Conservation (phyloP, 2,797 vertebrate species). For the Hyperoplus immaculatus region DNA sequence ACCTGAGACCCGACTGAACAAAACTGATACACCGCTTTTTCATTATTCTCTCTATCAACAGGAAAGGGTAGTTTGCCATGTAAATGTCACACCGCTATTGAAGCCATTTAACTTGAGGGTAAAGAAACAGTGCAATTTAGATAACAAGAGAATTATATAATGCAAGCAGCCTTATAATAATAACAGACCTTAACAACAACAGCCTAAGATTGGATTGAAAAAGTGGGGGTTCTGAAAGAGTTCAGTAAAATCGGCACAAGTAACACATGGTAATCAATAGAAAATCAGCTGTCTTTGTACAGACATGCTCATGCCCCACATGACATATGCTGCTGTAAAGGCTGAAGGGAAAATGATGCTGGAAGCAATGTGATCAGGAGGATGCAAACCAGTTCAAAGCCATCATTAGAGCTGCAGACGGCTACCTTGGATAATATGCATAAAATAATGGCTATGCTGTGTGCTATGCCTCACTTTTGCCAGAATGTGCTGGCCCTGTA, state of each 20-base stretch:
- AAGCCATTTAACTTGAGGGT: conserved; percentile 17
- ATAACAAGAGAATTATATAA: conserved; percentile 38
- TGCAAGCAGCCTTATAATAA: conserved; percentile 44
- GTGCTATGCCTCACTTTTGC: conserved; percentile 21
- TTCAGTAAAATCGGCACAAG: conserved; percentile 33
- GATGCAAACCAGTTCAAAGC: conserved; percentile 55
- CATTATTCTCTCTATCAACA: conserved; percentile 23
- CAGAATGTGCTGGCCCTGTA: not conserved
- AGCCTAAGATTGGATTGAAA: conserved; percentile 31
- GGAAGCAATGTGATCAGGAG: conserved; percentile 41
- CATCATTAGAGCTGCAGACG: conserved; percentile 47
- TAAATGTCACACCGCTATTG: conserved; percentile 35
- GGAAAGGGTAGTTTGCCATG: not conserved
- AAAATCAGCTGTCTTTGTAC: conserved; percentile 32
- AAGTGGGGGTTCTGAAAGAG: conserved; percentile 48
- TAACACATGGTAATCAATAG: conserved; percentile 50
- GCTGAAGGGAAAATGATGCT: conserved; percentile 36
- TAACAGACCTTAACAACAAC: conserved; percentile 22
- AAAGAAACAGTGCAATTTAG: conserved; percentile 34
- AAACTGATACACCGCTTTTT: conserved; percentile 3
- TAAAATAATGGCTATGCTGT: conserved; percentile 48
- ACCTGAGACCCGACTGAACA: conserved; percentile 8
- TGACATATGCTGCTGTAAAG: conserved; percentile 38
- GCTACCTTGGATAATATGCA: conserved; percentile 26
- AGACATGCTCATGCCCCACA: not conserved